Evolutionary conservation across 2,797 vertebrate genomes (phyloP).

Genomic region (Gambelia wislizenii): DNA sequence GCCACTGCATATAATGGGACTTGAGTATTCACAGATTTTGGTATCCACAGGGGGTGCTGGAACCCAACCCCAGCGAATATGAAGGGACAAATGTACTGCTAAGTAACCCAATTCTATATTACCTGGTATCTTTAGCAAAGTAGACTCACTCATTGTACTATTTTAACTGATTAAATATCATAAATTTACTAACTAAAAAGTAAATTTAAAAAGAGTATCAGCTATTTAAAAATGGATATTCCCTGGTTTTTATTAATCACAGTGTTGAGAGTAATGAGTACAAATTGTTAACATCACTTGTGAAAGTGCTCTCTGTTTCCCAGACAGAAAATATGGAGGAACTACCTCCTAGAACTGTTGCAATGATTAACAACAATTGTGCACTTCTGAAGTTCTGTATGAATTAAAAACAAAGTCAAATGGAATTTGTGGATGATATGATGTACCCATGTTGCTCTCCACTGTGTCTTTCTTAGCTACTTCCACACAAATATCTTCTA

Average conservation of each 20-base stretch:
- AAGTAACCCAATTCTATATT: not conserved
- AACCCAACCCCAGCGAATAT: no score
- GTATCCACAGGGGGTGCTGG: no score
- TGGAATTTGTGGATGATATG: not conserved
- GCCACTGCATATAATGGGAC: no score
- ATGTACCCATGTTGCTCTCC: not conserved
- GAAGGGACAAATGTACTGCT: not conserved
- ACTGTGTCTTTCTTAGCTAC: not conserved
- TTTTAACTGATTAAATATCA: not conserved
- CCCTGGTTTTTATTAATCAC: not conserved
- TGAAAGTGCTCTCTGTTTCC: not conserved
- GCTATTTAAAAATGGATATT: not conserved
- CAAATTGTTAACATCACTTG: not conserved
- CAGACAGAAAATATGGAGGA: not conserved
- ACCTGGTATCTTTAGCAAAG: not conserved
- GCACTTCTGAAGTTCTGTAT: conserved; percentile 11
- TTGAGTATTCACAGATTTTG: no score
- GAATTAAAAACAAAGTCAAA: conserved; percentile 20
- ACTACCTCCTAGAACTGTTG: not conserved
- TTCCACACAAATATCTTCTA: not conserved
- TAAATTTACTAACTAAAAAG: not conserved
- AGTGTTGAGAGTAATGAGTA: not conserved
- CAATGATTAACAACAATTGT: not conserved
- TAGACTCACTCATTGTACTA: not conserved
- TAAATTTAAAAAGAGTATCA: not conserved